Conservation (phyloP, 2,113 vertebrate species). For the Cyprinodon variegatus region DNA sequence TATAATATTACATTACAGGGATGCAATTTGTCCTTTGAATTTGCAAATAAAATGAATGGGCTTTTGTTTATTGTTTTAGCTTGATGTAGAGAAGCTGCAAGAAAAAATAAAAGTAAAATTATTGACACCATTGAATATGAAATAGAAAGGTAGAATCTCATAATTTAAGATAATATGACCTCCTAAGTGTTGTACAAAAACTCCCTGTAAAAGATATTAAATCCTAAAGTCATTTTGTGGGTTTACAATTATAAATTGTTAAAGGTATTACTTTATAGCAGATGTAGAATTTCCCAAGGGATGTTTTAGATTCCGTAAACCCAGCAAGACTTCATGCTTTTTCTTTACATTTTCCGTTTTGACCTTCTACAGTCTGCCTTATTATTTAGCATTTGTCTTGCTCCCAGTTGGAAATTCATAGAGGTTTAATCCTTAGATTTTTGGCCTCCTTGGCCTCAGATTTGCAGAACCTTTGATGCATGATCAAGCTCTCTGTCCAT, state of each 20-base stretch:
- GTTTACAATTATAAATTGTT: background rate
- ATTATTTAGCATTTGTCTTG: background rate
- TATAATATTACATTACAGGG: conserved; percentile 1
- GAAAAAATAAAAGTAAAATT: conserved; percentile 3
- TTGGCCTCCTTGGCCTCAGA: conserved; percentile 31
- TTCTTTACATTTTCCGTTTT: background rate
- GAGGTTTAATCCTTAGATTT: conserved; percentile 25
- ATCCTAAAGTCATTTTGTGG: background rate
- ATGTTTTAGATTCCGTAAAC: background rate
- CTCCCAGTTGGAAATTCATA: conserved; percentile 22
- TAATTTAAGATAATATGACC: too few relatives aligned
- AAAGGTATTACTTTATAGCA: conserved; percentile 9
- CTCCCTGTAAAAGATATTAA: background rate
- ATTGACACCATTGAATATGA: background rate
- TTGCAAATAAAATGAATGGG: conserved; percentile 8
- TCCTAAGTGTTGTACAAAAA: background rate
- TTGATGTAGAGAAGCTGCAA: background rate
- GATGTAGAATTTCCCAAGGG: background rate
- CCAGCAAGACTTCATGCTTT: background rate
- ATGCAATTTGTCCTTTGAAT: conserved; percentile 16
- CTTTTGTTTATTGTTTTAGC: conserved; percentile 8
- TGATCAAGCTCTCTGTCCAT: conserved; percentile 47
- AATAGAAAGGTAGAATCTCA: too few relatives aligned
- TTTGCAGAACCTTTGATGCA: conserved; percentile 36
- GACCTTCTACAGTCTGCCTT: background rate